Evolutionary conservation across 2,113 vertebrate species (phyloP).

Genomic region (Morone chrysops): DNA sequence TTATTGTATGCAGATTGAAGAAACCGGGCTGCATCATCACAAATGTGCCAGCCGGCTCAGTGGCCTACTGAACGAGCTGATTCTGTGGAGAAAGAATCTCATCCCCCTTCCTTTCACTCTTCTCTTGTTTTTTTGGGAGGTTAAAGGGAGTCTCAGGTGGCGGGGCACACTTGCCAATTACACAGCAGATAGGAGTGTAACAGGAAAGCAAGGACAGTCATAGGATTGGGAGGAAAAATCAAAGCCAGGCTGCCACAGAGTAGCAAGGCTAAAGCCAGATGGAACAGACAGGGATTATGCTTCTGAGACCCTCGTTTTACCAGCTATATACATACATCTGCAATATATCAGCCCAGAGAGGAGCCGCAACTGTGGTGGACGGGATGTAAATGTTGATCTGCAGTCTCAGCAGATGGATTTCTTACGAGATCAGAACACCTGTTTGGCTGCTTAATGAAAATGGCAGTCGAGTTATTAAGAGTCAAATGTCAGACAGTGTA

Average conservation of each 20-base stretch:
- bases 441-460: slow-evolving; percentile 37
- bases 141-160: slow-evolving; percentile 82
- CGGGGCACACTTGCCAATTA: slow-evolving; percentile 77
- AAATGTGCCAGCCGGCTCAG: slow-evolving; percentile 28
- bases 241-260: slow-evolving; percentile 48
- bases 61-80: slow-evolving; percentile 53
- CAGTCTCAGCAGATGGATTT: slow-evolving; percentile 5
- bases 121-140: slow-evolving; percentile 50
- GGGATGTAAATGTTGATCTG: not conserved
- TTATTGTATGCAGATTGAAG: too few species aligned
- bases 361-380: not conserved
- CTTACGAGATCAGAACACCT: slow-evolving; percentile 29
- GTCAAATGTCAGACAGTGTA: slow-evolving; percentile 24
- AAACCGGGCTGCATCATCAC: not conserved
- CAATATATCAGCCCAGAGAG: not conserved
- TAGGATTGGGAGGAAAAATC: slow-evolving; percentile 55
- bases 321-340: not conserved
- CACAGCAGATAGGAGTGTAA: slow-evolving; percentile 71
- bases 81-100: slow-evolving; percentile 56
- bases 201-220: slow-evolving; percentile 54
- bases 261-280: slow-evolving; percentile 44
- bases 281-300: slow-evolving; percentile 35
- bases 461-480: slow-evolving; percentile 1
- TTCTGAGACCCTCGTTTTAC: slow-evolving; percentile 25
- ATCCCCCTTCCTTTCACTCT: slow-evolving; percentile 29